These are phyloP conservation scores for Coenobita brevimanus DNA, from an alignment of 1,140 invertebrate genomes.

Conservation along the genomic window DNA sequence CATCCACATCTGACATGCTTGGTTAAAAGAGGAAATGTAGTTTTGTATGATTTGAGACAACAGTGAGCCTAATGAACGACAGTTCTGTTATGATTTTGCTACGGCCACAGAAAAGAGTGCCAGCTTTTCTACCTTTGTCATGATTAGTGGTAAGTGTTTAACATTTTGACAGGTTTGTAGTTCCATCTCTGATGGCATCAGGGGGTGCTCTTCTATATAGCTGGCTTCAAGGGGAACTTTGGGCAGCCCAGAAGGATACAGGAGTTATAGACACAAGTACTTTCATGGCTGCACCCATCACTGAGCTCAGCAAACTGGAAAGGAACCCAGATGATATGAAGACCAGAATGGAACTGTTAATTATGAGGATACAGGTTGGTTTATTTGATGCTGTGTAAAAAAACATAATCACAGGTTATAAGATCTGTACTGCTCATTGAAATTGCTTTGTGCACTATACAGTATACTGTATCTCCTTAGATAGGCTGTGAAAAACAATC, in stretches of 20 bases:
- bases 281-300: constrained; percentile 90
- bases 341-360: constrained; percentile 91
- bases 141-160: no score
- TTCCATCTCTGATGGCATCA: constrained; percentile 9
- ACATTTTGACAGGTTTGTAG: constrained; percentile 34
- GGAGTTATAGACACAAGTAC: constrained; percentile 5
- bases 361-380: constrained; percentile 84
- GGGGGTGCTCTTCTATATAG: constrained; percentile 33
- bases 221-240: not conserved
- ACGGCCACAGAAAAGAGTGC: no score
- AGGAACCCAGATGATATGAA: constrained; percentile 86
- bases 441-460: not conserved
- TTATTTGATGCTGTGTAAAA: constrained; percentile 70
- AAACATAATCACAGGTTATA: constrained; percentile 22
- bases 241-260: constrained; percentile 29
- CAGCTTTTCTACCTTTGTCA: no score
- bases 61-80: no score
- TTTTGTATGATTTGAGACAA: no score
- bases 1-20: no score
- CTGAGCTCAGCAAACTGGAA: constrained; percentile 79
- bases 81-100: no score
- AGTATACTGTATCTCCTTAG: no score
- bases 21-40: no score
- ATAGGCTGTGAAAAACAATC: no score
- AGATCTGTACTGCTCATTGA: constrained; percentile 19